Evolutionary conservation across 2,888 invertebrate species (phyloP), one percentile per base, ranked within the genome.

Genomic region (Protonemura montana): DNA sequence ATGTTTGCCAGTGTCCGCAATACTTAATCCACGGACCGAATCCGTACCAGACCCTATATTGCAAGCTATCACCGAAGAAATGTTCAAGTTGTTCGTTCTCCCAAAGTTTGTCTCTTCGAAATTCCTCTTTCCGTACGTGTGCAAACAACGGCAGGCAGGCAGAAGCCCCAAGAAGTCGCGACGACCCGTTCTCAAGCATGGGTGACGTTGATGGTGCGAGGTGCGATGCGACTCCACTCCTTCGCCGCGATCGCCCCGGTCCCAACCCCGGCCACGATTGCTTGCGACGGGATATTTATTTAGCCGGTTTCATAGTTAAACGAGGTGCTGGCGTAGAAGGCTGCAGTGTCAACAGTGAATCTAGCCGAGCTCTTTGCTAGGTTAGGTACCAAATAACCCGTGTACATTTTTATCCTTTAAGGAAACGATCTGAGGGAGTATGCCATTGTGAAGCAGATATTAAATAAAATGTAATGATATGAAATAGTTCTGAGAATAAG

Each of bases 261-360:
- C 13, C 41, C 41, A 7, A 13, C 41, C 41, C 41, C 6, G 5
- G 41, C 41, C 41, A 41, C 41, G n/a, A n/a, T n/a, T n/a, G n/a
- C n/a, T n/a, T 41, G 25, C 21, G 78, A 81, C 81, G 81, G 81
- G 84, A 84, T 84, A 84, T 84, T 84, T 84, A 84, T 84, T 76
- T 84, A 84, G 84, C 16, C 59, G 59, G 84, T 42, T 27, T 84
- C 83, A 83, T 83, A 28, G 83, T 28, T 29, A 81, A 27, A 81
- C 59, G 84, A 84, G 76, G 28, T 84, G 84, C 59, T 29, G 27
- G 84, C 5, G 84, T 84, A 27, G 84, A 76, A 76, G 84, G 16
- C 59, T 84, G n/a, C n/a, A n/a, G 76, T 84, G 84, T 84, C 84
- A 84, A 84, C 84, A 84, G 13, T 76, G 84, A 81, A 30, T 81